Evolutionary conservation across 2,888 invertebrate species (phyloP).

Genomic region (Stenoptilia bipunctidactyla): DNA sequence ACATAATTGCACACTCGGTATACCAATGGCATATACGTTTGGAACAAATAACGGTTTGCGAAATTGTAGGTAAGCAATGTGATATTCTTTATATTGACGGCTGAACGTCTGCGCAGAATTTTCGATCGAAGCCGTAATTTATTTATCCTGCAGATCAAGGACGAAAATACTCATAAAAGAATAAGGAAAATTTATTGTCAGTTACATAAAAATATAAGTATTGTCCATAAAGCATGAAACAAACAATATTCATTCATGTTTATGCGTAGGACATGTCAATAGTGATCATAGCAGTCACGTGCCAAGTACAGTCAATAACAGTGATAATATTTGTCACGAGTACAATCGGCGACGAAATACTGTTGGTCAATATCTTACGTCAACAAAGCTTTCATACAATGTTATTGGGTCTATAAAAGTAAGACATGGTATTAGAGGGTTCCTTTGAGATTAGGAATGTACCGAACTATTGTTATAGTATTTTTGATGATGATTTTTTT

Average conservation of each 20-base stretch:
- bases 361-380: slow-evolving; percentile 63
- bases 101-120: background rate
- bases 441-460: too few species aligned
- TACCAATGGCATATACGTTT: slow-evolving; percentile 61
- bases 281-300: slow-evolving; percentile 38
- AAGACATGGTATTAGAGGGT: slow-evolving; percentile 10
- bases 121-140: too few species aligned
- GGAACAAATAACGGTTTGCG: slow-evolving; percentile 49
- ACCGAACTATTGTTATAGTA: too few species aligned
- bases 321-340: slow-evolving; percentile 30
- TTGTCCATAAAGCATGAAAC: too few species aligned
- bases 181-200: too few species aligned
- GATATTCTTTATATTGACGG: background rate
- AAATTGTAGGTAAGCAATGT: slow-evolving; percentile 24
- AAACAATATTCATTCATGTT: too few species aligned
- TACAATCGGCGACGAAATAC: slow-evolving; percentile 58
- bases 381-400: slow-evolving; percentile 41
- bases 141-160: too few species aligned
- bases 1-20: slow-evolving; percentile 68
- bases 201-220: too few species aligned
- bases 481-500: too few species aligned
- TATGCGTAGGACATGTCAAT: too few species aligned
- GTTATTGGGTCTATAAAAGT: slow-evolving; percentile 31
- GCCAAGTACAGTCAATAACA: slow-evolving; percentile 64
- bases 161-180: too few species aligned